A percentile compares a stretch with the other conserved stretches of the same genome.
Evolutionary conservation across 2,113 vertebrate species (phyloP).

Genomic region (Sinosuthora webbiana): DNA sequence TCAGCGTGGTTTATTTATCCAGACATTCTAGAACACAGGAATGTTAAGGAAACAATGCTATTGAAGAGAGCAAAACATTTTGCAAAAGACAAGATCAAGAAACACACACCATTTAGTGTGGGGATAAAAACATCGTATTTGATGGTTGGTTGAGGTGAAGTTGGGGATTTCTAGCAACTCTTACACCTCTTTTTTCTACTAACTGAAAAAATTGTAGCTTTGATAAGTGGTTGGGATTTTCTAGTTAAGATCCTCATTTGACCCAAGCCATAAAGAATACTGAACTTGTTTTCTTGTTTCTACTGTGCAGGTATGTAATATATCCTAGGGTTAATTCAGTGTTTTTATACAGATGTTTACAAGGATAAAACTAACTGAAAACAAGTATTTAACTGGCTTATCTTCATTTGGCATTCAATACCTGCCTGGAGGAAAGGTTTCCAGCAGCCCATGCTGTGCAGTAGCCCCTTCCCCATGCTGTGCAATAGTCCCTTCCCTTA

Average conservation of each 20-base stretch:
- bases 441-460: neutral
- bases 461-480: neutral
- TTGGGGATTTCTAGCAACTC: neutral
- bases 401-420: neutral
- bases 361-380: neutral
- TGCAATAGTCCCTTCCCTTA: neutral
- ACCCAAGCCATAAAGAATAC: neutral
- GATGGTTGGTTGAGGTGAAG: neutral
- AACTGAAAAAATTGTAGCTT: neutral
- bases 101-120: neutral
- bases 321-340: neutral
- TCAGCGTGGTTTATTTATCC: neutral
- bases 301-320: neutral
- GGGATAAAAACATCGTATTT: rapidly evolving
- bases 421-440: neutral
- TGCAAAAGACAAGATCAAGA: neutral
- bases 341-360: neutral
- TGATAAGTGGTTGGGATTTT: neutral
- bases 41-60: neutral
- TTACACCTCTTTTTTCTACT: neutral
- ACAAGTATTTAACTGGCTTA: neutral
- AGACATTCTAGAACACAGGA: neutral
- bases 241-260: neutral
- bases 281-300: neutral
- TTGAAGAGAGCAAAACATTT: neutral